These are phyloP conservation scores for Tanaodytes sp. DNA, from an alignment of 2,888 invertebrate genomes.

Conservation along the genomic window DNA sequence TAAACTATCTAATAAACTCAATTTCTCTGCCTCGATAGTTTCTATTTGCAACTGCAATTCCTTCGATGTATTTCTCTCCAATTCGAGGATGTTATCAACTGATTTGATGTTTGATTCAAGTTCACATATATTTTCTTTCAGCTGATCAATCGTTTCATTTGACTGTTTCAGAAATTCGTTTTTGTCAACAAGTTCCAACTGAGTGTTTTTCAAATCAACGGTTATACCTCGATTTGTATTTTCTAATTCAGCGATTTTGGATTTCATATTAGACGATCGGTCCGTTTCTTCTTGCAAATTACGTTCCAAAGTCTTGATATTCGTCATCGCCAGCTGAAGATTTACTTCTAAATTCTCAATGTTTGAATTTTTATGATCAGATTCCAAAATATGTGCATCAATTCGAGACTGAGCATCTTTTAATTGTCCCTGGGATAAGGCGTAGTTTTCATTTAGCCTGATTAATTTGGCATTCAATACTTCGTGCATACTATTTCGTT, in stretches of 20 bases:
- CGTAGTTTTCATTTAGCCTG: constrained; percentile 7
- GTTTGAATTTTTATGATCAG: not conserved
- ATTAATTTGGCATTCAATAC: not conserved
- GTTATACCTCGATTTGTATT: constrained; percentile 12
- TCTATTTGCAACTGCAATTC: constrained; percentile 7
- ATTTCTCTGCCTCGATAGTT: constrained; percentile 22
- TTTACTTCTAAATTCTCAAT: constrained; percentile 6
- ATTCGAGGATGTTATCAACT: constrained; percentile 3
- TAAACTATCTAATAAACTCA: constrained; percentile 12
- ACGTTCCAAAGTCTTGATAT: not conserved
- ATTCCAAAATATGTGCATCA: not conserved
- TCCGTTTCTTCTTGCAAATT: constrained; percentile 15
- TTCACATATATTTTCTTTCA: constrained; percentile 22
- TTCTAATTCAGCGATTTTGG: constrained; percentile 12
- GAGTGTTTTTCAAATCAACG: not conserved
- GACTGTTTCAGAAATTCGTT: not conserved
- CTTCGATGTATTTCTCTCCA: constrained; percentile 1
- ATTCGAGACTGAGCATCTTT: not conserved
- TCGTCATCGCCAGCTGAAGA: not conserved
- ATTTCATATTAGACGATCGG: not conserved
- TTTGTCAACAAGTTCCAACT: constrained; percentile 28
- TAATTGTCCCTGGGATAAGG: not conserved
- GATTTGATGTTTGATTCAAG: constrained; percentile 13
- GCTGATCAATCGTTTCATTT: constrained; percentile 9
- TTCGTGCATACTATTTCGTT: constrained; percentile 6